These are phyloP conservation scores for Huso huso DNA, from an alignment of 2,797 vertebrate species.

Conservation along the genomic window DNA sequence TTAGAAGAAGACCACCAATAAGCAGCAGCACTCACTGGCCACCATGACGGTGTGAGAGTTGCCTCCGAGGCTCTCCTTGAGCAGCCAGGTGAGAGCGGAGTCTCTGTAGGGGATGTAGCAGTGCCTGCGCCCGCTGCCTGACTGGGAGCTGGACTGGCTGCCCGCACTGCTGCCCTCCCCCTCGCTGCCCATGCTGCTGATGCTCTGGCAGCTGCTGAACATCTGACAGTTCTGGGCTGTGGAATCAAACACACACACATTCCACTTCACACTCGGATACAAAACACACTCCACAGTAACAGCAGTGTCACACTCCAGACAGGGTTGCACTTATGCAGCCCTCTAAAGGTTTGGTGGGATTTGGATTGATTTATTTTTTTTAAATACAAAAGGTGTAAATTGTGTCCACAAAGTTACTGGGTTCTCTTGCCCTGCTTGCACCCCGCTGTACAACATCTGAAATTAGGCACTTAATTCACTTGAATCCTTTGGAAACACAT, in stretches of 20 bases:
- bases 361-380: too few species aligned
- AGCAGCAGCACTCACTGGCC: conserved; percentile 71
- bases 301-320: too few species aligned
- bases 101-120: conserved; percentile 93
- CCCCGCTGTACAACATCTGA: too few species aligned
- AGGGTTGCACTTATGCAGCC: too few species aligned
- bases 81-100: conserved; percentile 92
- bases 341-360: too few species aligned
- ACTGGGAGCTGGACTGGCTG: conserved; percentile 62
- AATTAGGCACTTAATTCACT: too few species aligned
- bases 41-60: conserved; percentile 98
- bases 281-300: too few species aligned
- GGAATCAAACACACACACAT: conserved; percentile 6
- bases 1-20: not conserved
- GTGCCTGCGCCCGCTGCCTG: conserved; percentile 56
- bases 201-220: conserved; percentile 88
- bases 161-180: conserved; percentile 61
- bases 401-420: too few species aligned
- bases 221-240: conserved; percentile 94
- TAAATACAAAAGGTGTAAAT: too few species aligned
- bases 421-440: too few species aligned
- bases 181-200: conserved; percentile 74
- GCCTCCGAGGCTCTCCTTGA: conserved; percentile 94
- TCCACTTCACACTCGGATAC: too few species aligned
- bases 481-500: too few species aligned